phyloP scores from a whole-genome alignment of 1,140 invertebrate genomes.

The Drosophila nigrodunni region DNA sequence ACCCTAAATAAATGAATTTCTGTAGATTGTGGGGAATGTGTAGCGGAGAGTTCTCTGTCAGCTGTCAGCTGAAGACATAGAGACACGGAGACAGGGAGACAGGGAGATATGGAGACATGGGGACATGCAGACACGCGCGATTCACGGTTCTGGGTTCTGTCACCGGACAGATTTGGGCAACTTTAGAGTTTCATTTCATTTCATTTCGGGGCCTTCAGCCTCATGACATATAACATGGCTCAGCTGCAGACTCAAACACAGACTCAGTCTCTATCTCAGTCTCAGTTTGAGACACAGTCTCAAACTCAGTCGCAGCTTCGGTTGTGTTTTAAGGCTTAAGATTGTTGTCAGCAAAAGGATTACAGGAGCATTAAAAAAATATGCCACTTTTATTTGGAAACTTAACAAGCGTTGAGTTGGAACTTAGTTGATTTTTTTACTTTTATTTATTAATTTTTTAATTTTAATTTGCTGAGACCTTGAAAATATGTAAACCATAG shows the following conservation, averaged over 20 bases:
- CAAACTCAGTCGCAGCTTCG: slow-evolving; percentile 21
- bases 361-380: slow-evolving; percentile 76
- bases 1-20: slow-evolving; percentile 34
- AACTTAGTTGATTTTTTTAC: slow-evolving; percentile 3
- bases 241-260: slow-evolving; percentile 15
- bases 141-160: slow-evolving; percentile 57
- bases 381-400: slow-evolving; percentile 48
- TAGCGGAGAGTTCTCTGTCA: slow-evolving; percentile 51
- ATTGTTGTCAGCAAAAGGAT: slow-evolving; percentile 79
- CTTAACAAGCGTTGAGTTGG: slow-evolving; percentile 41
- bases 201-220: slow-evolving; percentile 40
- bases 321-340: slow-evolving; percentile 69
- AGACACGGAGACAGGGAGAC: slow-evolving; percentile 32
- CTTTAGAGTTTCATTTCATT: slow-evolving; percentile 48
- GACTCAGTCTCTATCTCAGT: slow-evolving; percentile 6
- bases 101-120: slow-evolving; percentile 46
- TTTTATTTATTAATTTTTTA: slow-evolving; percentile 5
- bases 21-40: slow-evolving; percentile 21
- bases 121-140: slow-evolving; percentile 52
- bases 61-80: slow-evolving; percentile 56
- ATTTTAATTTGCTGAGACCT: slow-evolving; percentile 22
- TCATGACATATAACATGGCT: slow-evolving; percentile 40
- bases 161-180: slow-evolving; percentile 50
- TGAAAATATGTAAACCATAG: slow-evolving; percentile 6
- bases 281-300: slow-evolving; percentile 6